A percentile compares a stretch with the other conserved stretches of the same genome.
Conservation (phyloP, 2,888 invertebrate species). For the Drosophila quinaria region DNA sequence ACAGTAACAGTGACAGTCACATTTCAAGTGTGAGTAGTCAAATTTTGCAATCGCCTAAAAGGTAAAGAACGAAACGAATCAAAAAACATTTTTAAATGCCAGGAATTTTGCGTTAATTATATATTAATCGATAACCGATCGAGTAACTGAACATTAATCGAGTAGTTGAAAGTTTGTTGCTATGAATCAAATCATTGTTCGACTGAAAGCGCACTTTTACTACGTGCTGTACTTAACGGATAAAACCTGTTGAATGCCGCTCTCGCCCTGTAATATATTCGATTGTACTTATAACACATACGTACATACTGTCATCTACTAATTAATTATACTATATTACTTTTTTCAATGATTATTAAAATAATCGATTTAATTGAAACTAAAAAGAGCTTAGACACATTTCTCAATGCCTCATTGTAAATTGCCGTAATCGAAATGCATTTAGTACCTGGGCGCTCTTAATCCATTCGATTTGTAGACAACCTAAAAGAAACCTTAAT, state of each 20-base stretch:
- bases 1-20: conserved; percentile 25
- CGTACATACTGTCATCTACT: conserved; percentile 33
- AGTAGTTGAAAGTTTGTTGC: conserved; percentile 62
- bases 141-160: conserved; percentile 29
- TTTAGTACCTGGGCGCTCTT: conserved; percentile 58
- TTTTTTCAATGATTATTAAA: conserved; percentile 12
- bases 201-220: conserved; percentile 6
- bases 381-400: conserved; percentile 34
- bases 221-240: conserved; percentile 14
- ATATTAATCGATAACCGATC: conserved; percentile 23
- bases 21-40: conserved; percentile 18
- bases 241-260: conserved; percentile 48
- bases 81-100: conserved; percentile 17
- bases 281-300: conserved; percentile 45
- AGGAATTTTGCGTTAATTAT: conserved; percentile 33
- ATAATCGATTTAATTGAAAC: conserved; percentile 2
- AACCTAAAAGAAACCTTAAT: conserved; percentile 24
- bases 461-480: conserved; percentile 45
- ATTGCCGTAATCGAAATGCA: conserved; percentile 54
- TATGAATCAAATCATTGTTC: conserved; percentile 49
- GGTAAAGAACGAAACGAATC: conserved; percentile 35
- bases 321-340: conserved; percentile 23
- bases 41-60: conserved; percentile 44
- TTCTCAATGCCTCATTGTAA: conserved; percentile 54
- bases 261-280: conserved; percentile 26